A percentile compares a stretch with the other conserved stretches of the same genome.
Conservation (phyloP, 2,113 vertebrate genomes). For the Spea bombifrons region DNA sequence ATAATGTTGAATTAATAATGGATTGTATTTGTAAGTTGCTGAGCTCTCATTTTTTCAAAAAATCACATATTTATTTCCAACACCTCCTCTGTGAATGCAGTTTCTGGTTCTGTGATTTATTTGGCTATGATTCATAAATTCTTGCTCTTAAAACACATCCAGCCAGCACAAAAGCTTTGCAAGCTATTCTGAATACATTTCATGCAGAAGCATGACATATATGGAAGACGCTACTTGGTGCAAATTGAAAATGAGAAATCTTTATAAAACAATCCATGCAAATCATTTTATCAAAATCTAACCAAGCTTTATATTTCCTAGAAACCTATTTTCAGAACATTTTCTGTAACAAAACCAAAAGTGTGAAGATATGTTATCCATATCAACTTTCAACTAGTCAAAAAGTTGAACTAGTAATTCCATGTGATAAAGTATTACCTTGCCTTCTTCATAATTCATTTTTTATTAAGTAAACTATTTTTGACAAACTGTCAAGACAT, state of each 20-base stretch:
- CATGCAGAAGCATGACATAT: constrained; percentile 41
- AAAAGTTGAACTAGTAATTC: neutral
- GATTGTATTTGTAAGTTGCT: constrained; percentile 17
- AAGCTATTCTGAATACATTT: constrained; percentile 34
- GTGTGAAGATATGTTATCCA: constrained; percentile 20
- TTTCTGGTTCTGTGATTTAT: constrained; percentile 29
- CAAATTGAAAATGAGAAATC: constrained; percentile 34
- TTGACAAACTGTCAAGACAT: neutral
- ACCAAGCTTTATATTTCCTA: constrained; percentile 26
- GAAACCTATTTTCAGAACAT: constrained; percentile 31
- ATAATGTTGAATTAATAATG: neutral
- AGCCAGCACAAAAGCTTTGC: constrained; percentile 39
- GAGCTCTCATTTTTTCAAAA: constrained; percentile 16
- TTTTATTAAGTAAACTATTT: neutral
- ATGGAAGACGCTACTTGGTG: constrained; percentile 34
- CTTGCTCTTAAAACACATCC: constrained; percentile 36
- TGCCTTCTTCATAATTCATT: neutral
- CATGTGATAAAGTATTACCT: constrained; percentile 16
- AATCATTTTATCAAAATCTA: constrained; percentile 38
- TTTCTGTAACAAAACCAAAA: constrained; percentile 18
- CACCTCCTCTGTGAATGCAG: constrained; percentile 28
- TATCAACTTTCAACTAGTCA: constrained; percentile 4
- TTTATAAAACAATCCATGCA: constrained; percentile 41
- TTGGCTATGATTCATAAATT: constrained; percentile 38
- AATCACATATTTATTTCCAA: constrained; percentile 26